These are phyloP conservation scores for Tanytarsus gracilentus DNA, from an alignment of 2,888 invertebrate species.

Conservation along the genomic window DNA sequence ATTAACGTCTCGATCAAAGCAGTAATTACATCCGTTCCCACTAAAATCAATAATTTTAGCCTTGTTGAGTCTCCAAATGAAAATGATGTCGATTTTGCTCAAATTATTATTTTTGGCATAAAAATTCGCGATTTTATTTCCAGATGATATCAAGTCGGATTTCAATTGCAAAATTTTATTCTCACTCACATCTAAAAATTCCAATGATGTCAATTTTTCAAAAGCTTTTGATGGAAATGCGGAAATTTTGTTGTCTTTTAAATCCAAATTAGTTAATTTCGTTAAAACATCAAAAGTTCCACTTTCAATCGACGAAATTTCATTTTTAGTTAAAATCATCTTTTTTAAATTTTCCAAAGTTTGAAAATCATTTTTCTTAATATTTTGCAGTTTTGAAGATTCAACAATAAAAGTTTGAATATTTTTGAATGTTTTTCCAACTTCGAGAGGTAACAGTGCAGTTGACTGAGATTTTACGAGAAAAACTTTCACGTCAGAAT, in stretches of 20 bases:
- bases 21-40: not conserved
- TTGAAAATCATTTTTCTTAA: slow-evolving; percentile 2
- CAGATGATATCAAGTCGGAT: not conserved
- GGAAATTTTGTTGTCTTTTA: slow-evolving; percentile 16
- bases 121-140: not conserved
- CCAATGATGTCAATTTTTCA: not conserved
- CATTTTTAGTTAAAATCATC: not conserved
- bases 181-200: not conserved
- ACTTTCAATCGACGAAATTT: not conserved
- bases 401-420: slow-evolving; percentile 8
- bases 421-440: not conserved
- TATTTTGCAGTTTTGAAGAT: not conserved
- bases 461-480: too few species aligned
- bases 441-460: too few species aligned
- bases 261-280: slow-evolving; percentile 3
- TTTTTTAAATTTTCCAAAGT: not conserved
- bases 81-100: not conserved
- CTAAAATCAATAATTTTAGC: not conserved
- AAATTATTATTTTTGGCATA: not conserved
- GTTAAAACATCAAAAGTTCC: slow-evolving; percentile 6
- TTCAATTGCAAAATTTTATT: slow-evolving; percentile 5
- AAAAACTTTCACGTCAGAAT: too few species aligned
- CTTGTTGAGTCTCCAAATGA: not conserved
- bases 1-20: too few species aligned
- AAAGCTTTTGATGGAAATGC: slow-evolving; percentile 7